Conservation (phyloP, 2,888 invertebrate genomes). For the Lithophane leautieri region DNA sequence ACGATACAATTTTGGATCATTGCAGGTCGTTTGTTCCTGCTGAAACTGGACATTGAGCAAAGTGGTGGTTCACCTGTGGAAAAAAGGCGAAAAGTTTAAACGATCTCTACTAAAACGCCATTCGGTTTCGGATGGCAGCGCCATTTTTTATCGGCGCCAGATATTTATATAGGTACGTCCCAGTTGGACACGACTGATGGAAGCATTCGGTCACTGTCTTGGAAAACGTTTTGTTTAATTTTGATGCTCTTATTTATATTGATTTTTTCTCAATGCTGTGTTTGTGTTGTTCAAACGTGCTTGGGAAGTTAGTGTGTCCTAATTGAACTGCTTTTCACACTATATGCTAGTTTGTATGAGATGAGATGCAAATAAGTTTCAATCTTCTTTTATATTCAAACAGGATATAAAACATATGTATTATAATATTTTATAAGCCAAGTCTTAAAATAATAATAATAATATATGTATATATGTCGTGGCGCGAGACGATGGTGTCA, state of each 20-base stretch:
- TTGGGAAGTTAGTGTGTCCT: not conserved
- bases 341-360: too few relatives aligned
- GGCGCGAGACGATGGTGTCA: too few relatives aligned
- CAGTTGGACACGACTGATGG: constrained; percentile 44
- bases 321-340: not conserved
- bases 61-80: constrained; percentile 34
- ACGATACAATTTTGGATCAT: not conserved
- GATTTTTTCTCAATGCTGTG: not conserved
- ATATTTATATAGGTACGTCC: constrained; percentile 76
- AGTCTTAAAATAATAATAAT: too few relatives aligned
- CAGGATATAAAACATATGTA: too few relatives aligned
- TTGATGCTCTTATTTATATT: constrained; percentile 1
- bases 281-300: not conserved
- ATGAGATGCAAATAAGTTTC: too few relatives aligned
- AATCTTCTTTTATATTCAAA: too few relatives aligned
- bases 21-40: not conserved
- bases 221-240: constrained; percentile 23
- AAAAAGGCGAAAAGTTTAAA: constrained; percentile 34
- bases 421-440: too few relatives aligned
- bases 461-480: too few relatives aligned
- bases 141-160: constrained; percentile 76
- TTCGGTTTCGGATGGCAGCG: constrained; percentile 27
- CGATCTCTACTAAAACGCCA: constrained; percentile 19
- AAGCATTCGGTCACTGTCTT: constrained; percentile 36
- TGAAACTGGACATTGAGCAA: constrained; percentile 23